Conservation (phyloP, 2,113 vertebrate species). For the Peromyscus polionotus region DNA sequence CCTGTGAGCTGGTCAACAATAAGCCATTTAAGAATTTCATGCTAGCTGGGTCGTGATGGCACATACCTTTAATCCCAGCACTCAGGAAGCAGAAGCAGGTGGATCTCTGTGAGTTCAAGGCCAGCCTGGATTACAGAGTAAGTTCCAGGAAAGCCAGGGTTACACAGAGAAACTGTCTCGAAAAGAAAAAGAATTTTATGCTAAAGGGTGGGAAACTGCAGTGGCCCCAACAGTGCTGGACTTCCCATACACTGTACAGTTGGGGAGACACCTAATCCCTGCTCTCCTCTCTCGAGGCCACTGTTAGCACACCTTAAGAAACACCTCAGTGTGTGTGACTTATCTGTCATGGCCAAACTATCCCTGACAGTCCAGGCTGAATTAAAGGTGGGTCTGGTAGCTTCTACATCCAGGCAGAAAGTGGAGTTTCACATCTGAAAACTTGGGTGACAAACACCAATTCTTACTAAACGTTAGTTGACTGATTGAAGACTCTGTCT, state of each 20-base stretch:
- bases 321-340: background rate
- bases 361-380: background rate
- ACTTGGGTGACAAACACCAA: background rate
- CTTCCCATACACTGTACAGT: background rate
- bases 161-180: background rate
- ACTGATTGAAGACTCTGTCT: background rate
- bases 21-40: background rate
- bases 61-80: background rate
- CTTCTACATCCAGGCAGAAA: constrained; percentile 25
- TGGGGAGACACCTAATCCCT: background rate
- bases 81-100: background rate
- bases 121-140: background rate
- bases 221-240: background rate
- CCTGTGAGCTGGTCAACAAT: background rate
- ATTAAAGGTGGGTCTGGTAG: constrained; percentile 1
- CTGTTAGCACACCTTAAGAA: background rate
- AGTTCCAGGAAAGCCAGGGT: background rate
- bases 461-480: constrained; percentile 50
- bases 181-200: background rate
- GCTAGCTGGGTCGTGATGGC: background rate
- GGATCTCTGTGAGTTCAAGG: background rate
- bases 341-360: background rate
- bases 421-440: background rate
- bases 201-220: background rate
- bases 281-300: background rate